Base-by-base conservation (phyloP, 2,797 vertebrate species). In the Acrossocheilus fasciatus region DNA sequence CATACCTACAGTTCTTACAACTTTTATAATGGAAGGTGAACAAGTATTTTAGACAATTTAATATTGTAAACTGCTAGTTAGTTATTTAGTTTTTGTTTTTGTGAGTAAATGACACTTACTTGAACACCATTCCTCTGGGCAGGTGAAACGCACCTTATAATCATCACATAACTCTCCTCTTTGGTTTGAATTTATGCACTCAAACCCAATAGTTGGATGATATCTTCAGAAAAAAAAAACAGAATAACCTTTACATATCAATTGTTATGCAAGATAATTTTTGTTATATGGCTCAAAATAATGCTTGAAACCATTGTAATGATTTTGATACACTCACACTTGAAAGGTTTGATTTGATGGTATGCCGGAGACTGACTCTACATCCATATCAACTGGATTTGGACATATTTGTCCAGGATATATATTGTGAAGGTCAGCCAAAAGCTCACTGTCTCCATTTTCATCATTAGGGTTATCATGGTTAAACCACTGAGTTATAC, bases 401-500 rank as follows among this genome's bases (percentile, higher is more conserved):
- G 36, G 34, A 45, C 92, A 93, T 23, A 93, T 90, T 15, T 90
- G 76, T 26, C 78, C 82, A 0, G 93, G 91, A 54, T 92, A 84
- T 0, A 62, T n/a, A 2, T 8, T 85, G 0, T 70, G 85, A 64
- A 94, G 89, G 43, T 87, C 77, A 50, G 78, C 72, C 83, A 93
- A 84, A 39, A 93, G 50, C 72, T 94, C 93, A 52, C 86, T 93
- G 66, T 93, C 91, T 81, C 93, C 91, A 0, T 90, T 90, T 8
- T 68, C 83, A 2, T 84, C 82, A 1, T 10, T 14, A 1, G n/a
- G 11, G 11, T 62, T 5, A 26, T 54, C 52, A 8, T 26, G n/a
- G 59, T 62, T 5, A 62, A 62, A 62, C 59, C 59, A 62, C n/a
- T 62, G 59, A 62, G 59, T 62, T 62, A 62, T 14, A 62, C 59